Conservation (phyloP, 2,797 vertebrate genomes). For the Chromobotia macracanthus region DNA sequence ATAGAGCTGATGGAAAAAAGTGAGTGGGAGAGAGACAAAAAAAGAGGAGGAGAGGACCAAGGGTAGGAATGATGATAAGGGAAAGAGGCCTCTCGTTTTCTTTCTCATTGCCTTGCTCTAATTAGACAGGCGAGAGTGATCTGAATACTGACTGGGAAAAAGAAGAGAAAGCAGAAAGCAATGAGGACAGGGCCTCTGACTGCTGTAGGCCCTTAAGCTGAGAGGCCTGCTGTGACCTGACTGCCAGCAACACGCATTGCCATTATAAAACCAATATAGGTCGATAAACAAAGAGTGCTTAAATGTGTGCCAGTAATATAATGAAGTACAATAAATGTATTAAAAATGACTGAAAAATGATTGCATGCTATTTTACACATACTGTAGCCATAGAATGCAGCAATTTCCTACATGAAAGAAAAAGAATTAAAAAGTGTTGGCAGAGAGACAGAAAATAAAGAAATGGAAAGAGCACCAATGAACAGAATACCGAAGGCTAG, state of each 20-base stretch:
- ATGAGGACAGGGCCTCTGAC: background rate
- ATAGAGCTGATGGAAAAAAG: slow-evolving; percentile 60
- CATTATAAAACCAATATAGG: background rate
- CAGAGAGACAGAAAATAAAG: slow-evolving; percentile 12
- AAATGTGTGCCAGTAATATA: background rate
- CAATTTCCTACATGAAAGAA: background rate
- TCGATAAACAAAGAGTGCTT: background rate
- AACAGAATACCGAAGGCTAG: slow-evolving; percentile 14
- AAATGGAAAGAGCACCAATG: slow-evolving; percentile 7
- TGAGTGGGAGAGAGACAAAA: slow-evolving; percentile 46
- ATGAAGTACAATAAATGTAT: background rate
- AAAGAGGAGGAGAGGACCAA: slow-evolving; percentile 54
- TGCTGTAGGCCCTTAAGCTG: background rate
- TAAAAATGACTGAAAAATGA: background rate
- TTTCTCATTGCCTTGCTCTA: slow-evolving; percentile 69
- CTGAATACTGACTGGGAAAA: slow-evolving; percentile 71
- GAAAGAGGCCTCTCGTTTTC: slow-evolving; percentile 61
- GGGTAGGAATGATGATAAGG: slow-evolving; percentile 60
- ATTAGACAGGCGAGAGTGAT: slow-evolving; percentile 76
- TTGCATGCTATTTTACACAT: background rate
- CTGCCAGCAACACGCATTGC: too few species aligned
- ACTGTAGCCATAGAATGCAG: background rate
- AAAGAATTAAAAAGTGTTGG: background rate
- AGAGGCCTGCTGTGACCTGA: background rate
- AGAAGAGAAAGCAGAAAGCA: slow-evolving; percentile 41